These are phyloP conservation scores for Potamilus streckersoni DNA, from an alignment of 1,140 invertebrate genomes.

Conservation along the genomic window DNA sequence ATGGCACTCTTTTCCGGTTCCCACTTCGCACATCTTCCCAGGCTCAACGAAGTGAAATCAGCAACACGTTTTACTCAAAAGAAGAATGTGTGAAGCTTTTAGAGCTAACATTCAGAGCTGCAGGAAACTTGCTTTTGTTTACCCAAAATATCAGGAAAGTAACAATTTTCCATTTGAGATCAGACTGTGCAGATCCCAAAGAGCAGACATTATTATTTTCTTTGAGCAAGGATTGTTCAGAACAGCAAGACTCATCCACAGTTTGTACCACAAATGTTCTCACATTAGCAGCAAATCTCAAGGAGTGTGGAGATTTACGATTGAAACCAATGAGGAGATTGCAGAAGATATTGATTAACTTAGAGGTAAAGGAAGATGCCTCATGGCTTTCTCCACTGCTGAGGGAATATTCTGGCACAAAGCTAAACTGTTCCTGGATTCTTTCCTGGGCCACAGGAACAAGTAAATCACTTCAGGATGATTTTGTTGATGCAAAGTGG, in stretches of 20 bases:
- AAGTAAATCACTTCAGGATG: conserved; percentile 1
- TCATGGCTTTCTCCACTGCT: neutral
- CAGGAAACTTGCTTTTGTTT: conserved; percentile 46
- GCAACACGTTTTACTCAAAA: conserved; percentile 35
- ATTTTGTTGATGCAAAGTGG: neutral
- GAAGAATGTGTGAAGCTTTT: conserved; percentile 38
- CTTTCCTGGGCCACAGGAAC: conserved; percentile 6
- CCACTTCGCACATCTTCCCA: conserved; percentile 46
- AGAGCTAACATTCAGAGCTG: conserved; percentile 29
- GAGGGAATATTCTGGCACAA: neutral
- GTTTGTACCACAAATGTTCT: neutral
- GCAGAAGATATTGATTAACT: neutral
- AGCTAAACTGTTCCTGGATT: conserved; percentile 7
- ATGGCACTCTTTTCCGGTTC: conserved; percentile 51
- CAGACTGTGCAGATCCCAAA: conserved; percentile 6
- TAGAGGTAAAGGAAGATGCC: neutral
- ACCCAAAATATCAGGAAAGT: conserved; percentile 47
- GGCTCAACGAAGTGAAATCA: conserved; percentile 47
- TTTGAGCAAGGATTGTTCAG: neutral
- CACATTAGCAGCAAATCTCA: neutral
- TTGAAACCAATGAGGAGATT: neutral
- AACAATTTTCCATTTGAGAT: conserved; percentile 37
- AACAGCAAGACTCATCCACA: neutral
- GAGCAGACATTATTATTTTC: conserved; percentile 1
- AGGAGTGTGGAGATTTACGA: conserved; percentile 2